Evolutionary conservation across 2,888 invertebrate genomes (phyloP).

Genomic region (Watsonalla binaria): DNA sequence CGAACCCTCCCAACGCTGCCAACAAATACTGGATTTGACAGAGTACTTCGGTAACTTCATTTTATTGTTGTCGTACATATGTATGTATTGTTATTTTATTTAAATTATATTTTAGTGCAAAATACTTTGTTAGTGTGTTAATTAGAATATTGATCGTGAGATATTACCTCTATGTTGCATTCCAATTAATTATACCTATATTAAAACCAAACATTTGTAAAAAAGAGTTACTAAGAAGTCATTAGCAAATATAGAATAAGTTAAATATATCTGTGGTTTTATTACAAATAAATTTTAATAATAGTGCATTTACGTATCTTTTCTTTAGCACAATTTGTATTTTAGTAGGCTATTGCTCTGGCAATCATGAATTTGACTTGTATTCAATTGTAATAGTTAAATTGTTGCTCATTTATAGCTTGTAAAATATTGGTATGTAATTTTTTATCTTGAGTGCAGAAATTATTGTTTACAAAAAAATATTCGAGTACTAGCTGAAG

Average conservation of each 20-base stretch:
- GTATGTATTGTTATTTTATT: constrained; percentile 19
- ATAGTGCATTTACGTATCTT: too few relatives aligned
- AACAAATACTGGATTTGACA: constrained; percentile 77
- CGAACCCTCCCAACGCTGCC: constrained; percentile 60
- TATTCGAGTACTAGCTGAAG: too few relatives aligned
- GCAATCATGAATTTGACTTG: too few relatives aligned
- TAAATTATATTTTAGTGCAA: constrained; percentile 26
- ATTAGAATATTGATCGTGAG: constrained; percentile 40
- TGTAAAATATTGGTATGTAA: too few relatives aligned
- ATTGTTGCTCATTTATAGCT: too few relatives aligned
- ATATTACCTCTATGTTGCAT: constrained; percentile 70
- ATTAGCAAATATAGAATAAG: constrained; percentile 48
- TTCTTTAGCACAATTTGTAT: too few relatives aligned
- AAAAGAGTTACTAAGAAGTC: constrained; percentile 55
- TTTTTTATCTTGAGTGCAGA: too few relatives aligned
- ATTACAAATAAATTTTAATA: not conserved
- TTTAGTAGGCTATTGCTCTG: too few relatives aligned
- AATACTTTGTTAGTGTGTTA: constrained; percentile 8
- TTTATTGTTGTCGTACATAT: constrained; percentile 23
- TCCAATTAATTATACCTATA: constrained; percentile 58
- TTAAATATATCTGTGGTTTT: constrained; percentile 12
- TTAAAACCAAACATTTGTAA: constrained; percentile 70
- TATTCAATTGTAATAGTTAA: too few relatives aligned
- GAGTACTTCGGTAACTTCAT: constrained; percentile 11
- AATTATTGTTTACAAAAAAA: too few relatives aligned